Base-by-base conservation (phyloP, 2,797 vertebrate species). In the Neosalanx taihuensis region DNA sequence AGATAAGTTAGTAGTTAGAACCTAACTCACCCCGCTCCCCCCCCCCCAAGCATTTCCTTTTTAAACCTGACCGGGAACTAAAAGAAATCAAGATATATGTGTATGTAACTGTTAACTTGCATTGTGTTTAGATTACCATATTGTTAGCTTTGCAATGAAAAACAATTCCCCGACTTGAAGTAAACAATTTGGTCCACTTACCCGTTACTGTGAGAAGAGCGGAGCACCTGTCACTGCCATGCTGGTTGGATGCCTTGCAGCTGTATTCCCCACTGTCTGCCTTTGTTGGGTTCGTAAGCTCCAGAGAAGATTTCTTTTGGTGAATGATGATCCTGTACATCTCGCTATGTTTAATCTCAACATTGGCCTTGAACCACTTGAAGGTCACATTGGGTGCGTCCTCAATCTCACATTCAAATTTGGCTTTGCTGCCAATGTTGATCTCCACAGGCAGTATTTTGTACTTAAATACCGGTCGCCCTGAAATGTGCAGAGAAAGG, bases 281-380 rank as follows among this genome's bases (percentile, higher is more conserved):
- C 60, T 93, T 94, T 73, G 87, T 91, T 65, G 95, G 90, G 70
- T 92, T 93, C 6, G 93, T 86, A 58, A 99, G 88, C 81, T 99
- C 96, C 87, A 99, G 87, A 0, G 77, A 93, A 41, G 97, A 96
- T 33, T 88, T 81, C 15, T 88, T 93, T 77, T 90, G 91, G 53
- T 91, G 87, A 69, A 91, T 96, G 78, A 90, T 89, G 72, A 99
- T 94, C 76, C 94, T 90, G 78, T 91, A 95, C 66, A 93, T 97
- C 64, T 98, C 95, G 51, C 95, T 85, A 4, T 98, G 95, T 7
- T 92, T 93, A 76, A 99, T 92, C 79, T 92, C 92, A 72, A 92
- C 87, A 18, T 94, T 95, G 0, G 94, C 94, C 89, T 95, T 98
- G 81, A 95, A 95, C 98, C 98, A 99, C 87, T 96, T 96, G 91